Evolutionary conservation across 2,113 vertebrate species (phyloP).

Genomic region (Otocyon megalotis): DNA sequence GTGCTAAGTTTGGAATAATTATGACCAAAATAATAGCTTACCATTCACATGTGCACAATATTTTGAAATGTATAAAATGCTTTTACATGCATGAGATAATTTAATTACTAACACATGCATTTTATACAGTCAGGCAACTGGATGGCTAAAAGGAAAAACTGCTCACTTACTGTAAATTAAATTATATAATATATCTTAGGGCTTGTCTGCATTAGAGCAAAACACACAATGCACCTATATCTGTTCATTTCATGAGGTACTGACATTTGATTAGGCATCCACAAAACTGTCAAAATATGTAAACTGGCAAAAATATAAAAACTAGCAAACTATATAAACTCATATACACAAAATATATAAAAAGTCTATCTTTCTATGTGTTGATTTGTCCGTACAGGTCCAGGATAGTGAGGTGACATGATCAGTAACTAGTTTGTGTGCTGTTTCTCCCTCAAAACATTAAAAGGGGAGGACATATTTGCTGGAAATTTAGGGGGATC

Average conservation of each 20-base stretch:
- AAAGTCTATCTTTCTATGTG: not conserved
- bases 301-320: slow-evolving; percentile 33
- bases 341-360: not conserved
- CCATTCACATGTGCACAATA: not conserved
- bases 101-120: not conserved
- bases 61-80: not conserved
- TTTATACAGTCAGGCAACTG: not conserved
- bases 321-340: not conserved
- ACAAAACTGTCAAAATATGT: slow-evolving; percentile 33
- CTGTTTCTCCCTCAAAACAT: not conserved
- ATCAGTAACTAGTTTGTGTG: not conserved
- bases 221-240: not conserved
- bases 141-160: slow-evolving; percentile 13
- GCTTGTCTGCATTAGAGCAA: not conserved
- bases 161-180: not conserved
- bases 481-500: not conserved
- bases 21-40: not conserved
- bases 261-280: not conserved
- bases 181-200: not conserved
- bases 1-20: not conserved
- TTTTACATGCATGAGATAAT: not conserved
- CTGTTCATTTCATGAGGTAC: not conserved
- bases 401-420: not conserved
- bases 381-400: not conserved
- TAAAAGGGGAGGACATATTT: not conserved